Evolutionary conservation across 1,140 invertebrate species (phyloP).

Genomic region (Ooceraea biroi): DNA sequence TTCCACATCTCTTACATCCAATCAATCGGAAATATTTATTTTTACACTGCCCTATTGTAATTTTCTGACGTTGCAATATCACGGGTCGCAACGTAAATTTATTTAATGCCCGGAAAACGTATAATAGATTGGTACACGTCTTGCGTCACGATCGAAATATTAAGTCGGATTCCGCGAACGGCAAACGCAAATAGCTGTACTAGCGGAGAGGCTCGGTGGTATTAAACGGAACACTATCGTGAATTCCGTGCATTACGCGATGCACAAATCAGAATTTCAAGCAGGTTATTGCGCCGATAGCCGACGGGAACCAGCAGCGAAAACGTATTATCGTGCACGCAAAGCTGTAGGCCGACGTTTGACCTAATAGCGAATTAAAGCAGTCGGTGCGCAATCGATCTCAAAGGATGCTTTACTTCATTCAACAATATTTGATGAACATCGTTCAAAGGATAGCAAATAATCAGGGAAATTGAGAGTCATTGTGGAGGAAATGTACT

Average conservation of each 20-base stretch:
- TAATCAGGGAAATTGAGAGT: no score
- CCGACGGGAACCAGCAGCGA: neutral
- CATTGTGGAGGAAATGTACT: no score
- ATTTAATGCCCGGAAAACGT: neutral
- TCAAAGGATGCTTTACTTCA: neutral
- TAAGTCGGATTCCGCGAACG: slow-evolving; percentile 33
- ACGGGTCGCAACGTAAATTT: neutral
- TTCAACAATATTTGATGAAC: neutral
- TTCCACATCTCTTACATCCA: neutral
- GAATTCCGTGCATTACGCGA: slow-evolving; percentile 23
- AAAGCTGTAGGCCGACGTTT: neutral
- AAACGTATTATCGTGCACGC: slow-evolving; percentile 11
- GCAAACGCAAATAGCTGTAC: slow-evolving; percentile 14
- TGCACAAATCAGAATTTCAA: slow-evolving; percentile 65
- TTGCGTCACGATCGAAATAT: slow-evolving; percentile 34
- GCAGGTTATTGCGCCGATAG: slow-evolving; percentile 42
- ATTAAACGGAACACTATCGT: slow-evolving; percentile 56
- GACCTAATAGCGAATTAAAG: slow-evolving; percentile 55
- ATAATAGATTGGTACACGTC: neutral
- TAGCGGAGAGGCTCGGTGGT: neutral
- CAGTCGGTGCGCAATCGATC: slow-evolving; percentile 32
- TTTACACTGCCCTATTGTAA: neutral
- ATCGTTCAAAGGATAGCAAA: no score
- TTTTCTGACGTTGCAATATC: neutral
- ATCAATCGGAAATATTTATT: neutral